Conservation (phyloP, 2,797 vertebrate species). For the Oreochromis mossambicus region DNA sequence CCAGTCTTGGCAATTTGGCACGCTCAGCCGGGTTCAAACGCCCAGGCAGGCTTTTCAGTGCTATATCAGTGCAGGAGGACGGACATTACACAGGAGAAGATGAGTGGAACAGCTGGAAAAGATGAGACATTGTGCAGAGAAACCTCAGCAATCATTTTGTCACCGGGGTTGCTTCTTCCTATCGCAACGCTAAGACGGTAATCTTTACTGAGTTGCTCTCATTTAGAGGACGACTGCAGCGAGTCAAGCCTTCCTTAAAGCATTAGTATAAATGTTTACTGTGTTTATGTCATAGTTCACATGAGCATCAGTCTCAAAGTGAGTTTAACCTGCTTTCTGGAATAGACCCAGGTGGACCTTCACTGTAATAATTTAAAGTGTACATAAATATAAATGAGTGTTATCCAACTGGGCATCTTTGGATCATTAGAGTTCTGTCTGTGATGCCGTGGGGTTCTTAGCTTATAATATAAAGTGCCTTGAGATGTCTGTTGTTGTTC, state of each 20-base stretch:
- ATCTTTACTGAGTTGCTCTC: not conserved
- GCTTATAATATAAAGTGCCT: not conserved
- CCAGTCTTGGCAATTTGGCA: rapidly evolving
- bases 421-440: not conserved
- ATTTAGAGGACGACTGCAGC: not conserved
- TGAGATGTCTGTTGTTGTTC: not conserved
- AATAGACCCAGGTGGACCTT: not conserved
- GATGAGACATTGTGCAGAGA: not conserved
- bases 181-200: rapidly evolving
- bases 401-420: not conserved
- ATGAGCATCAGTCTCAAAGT: not conserved
- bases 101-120: not conserved
- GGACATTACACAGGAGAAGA: not conserved
- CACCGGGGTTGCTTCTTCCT: rapidly evolving
- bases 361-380: not conserved
- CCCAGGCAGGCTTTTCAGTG: rapidly evolving
- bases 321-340: not conserved
- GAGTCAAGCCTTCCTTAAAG: not conserved
- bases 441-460: not conserved
- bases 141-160: not conserved
- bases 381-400: not conserved
- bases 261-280: not conserved
- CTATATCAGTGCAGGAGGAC: not conserved
- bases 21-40: not conserved
- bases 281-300: not conserved